Evolutionary conservation across 2,888 invertebrate species (phyloP).

Genomic region (Podotricha telesiphe): DNA sequence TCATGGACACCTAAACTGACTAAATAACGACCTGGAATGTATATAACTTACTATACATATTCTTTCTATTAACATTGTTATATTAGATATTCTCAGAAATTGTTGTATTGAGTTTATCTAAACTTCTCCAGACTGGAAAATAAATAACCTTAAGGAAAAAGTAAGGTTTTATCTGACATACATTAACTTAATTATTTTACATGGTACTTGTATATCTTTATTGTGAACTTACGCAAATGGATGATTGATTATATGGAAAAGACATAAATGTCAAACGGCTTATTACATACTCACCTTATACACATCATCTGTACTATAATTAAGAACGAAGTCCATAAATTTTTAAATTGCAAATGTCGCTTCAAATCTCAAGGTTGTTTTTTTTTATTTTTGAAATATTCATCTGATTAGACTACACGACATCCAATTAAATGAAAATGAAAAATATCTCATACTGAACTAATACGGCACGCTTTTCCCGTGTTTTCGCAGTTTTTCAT

Average conservation of each 20-base stretch:
- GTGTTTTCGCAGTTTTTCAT: slow-evolving; percentile 3
- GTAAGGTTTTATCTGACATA: slow-evolving; percentile 5
- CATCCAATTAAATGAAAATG: not conserved
- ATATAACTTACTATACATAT: not conserved
- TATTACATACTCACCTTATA: slow-evolving; percentile 8
- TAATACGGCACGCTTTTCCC: not conserved
- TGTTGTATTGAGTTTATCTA: not conserved
- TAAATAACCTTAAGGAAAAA: slow-evolving; percentile 6
- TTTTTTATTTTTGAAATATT: not conserved
- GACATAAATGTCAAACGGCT: slow-evolving; percentile 23
- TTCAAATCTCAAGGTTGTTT: not conserved
- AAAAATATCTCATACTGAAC: not conserved
- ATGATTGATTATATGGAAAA: slow-evolving; percentile 17
- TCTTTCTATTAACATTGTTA: not conserved
- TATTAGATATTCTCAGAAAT: not conserved
- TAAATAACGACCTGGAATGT: not conserved
- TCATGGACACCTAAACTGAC: not conserved
- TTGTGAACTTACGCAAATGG: slow-evolving; percentile 7
- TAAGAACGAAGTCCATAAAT: not conserved
- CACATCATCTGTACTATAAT: slow-evolving; percentile 6
- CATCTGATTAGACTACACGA: not conserved
- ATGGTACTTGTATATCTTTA: slow-evolving; percentile 11
- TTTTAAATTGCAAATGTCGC: not conserved
- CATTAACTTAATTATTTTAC: slow-evolving; percentile 18
- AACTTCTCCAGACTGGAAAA: not conserved